These are phyloP conservation scores for Muricea muricata DNA, from an alignment of 92 coral and sea anemone species.

Conservation along the genomic window DNA sequence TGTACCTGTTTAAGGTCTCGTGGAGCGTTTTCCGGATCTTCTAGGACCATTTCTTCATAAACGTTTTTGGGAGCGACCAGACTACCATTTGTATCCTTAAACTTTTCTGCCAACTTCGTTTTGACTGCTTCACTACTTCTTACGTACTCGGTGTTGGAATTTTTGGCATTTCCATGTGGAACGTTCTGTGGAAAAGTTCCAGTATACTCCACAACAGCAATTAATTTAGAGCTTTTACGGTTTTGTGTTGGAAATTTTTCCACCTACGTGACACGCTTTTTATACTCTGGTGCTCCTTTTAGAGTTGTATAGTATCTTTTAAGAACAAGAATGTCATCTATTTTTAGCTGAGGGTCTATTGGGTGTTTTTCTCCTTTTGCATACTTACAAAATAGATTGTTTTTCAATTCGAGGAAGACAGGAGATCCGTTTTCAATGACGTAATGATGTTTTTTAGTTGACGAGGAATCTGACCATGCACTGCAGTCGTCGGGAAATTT, in stretches of 20 bases:
- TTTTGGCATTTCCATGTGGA: no score
- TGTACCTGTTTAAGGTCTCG: neutral
- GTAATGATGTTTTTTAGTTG: neutral
- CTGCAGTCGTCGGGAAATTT: no score
- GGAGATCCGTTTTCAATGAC: neutral
- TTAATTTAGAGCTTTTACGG: neutral
- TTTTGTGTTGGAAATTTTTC: neutral
- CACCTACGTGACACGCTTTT: neutral
- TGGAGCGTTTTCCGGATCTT: neutral
- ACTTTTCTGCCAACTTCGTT: neutral
- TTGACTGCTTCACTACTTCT: neutral
- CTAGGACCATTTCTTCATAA: neutral
- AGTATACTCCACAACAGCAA: neutral
- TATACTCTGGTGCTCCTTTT: neutral
- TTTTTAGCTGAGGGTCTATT: no score
- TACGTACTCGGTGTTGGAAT: neutral
- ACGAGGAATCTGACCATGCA: neutral
- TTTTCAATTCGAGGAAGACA: neutral
- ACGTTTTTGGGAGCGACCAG: neutral
- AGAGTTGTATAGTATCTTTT: neutral
- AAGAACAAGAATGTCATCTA: neutral
- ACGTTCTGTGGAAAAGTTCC: neutral
- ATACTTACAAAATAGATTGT: neutral
- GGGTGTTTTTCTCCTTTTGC: neutral
- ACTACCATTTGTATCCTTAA: neutral